Conservation (phyloP, 2,888 invertebrate species). For the Philereme vetulata region DNA sequence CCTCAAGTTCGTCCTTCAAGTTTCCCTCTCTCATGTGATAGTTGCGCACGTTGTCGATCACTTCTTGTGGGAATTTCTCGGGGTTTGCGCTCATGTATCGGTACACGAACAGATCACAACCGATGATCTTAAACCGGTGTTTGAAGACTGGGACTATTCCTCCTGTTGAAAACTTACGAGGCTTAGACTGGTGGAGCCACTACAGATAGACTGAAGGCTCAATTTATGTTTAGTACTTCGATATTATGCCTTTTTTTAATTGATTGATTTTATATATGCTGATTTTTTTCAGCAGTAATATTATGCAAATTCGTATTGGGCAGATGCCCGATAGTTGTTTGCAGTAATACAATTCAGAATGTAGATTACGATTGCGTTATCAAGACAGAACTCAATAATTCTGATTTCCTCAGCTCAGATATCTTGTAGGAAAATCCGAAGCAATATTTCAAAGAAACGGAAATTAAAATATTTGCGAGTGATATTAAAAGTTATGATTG, state of each 20-base stretch:
- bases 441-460: slow-evolving; percentile 18
- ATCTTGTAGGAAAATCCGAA: slow-evolving; percentile 7
- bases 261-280: too few species aligned
- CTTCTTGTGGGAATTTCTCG: slow-evolving; percentile 87
- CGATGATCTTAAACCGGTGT: slow-evolving; percentile 90
- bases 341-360: too few species aligned
- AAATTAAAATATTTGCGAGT: slow-evolving; percentile 27
- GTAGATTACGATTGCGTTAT: too few species aligned
- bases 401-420: neutral
- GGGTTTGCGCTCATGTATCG: slow-evolving; percentile 89
- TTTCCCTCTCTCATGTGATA: slow-evolving; percentile 87
- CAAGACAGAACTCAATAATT: neutral
- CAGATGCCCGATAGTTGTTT: too few species aligned
- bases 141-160: slow-evolving; percentile 88
- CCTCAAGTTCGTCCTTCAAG: slow-evolving; percentile 83
- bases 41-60: slow-evolving; percentile 87
- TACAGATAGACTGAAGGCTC: too few species aligned
- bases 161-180: slow-evolving; percentile 56
- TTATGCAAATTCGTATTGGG: too few species aligned
- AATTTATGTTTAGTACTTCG: too few species aligned
- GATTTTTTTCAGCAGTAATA: too few species aligned
- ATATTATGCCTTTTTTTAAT: too few species aligned
- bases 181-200: too few species aligned
- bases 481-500: slow-evolving; percentile 27
- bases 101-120: slow-evolving; percentile 90